Evolutionary conservation across 2,113 vertebrate species (phyloP).

Genomic region (Equus quagga): DNA sequence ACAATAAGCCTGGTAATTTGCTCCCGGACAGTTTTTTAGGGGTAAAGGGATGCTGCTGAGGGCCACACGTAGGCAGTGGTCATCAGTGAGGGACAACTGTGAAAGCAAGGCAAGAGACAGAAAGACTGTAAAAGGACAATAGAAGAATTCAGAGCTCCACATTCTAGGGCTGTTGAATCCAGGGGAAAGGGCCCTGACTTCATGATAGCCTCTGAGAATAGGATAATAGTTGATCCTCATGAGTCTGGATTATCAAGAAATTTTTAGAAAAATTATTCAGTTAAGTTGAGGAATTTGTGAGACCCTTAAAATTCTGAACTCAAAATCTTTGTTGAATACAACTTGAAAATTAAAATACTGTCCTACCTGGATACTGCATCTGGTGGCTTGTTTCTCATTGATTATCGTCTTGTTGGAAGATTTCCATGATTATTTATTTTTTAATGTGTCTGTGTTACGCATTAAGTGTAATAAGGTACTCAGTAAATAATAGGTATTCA

Average conservation of each 20-base stretch:
- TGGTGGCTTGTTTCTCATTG: neutral
- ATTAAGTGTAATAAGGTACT: neutral
- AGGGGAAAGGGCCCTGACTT: neutral
- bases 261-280: neutral
- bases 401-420: constrained; percentile 3
- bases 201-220: neutral
- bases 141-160: neutral
- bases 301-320: constrained; percentile 1
- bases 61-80: neutral
- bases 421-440: neutral
- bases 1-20: neutral
- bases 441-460: neutral
- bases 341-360: neutral
- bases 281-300: constrained; percentile 30
- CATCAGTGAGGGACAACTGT: neutral
- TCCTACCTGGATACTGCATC: neutral
- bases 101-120: neutral
- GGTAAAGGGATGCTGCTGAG: neutral
- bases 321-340: neutral
- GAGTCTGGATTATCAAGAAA: neutral
- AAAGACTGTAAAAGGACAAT: neutral
- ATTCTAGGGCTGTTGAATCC: neutral
- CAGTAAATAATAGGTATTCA: neutral
- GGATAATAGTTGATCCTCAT: neutral
- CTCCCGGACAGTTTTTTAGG: neutral